Evolutionary conservation across 2,113 vertebrate species (phyloP), one percentile per base, ranked within the genome.

Genomic region (Psilopsiagon aurifrons): DNA sequence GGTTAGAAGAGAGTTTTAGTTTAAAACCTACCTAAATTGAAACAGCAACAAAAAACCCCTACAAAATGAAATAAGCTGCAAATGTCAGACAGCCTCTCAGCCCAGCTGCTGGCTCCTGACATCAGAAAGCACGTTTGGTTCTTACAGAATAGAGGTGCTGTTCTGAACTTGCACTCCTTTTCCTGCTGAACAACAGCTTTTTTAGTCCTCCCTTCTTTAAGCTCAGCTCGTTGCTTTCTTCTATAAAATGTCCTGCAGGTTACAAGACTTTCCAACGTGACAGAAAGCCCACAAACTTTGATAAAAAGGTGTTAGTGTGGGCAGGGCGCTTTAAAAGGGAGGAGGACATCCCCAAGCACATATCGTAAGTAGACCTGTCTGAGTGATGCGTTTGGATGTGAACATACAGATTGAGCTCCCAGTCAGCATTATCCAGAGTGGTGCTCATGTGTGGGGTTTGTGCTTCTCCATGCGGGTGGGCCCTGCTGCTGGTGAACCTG

Each of bases 221-320:
- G 23, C 20, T 59, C 37, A 43, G 15, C 33, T 68, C 35, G 13
- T 39, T 39, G 17, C 41, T 88, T 80, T 44, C 33, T 49, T 69
- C 60, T 51, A 7, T 54, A 81, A 82, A 83, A 39, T 69, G 15
- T 91, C 80, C 88, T 67, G 28, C 62, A 97, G 93, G 57, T 69
- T 82, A 76, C 37, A 37, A 70, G 73, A 10, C 25, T 8, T 92
- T 91, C 66, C 94, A 54, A 84, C 85, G 81, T 41, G 69, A 94
- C 15, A 94, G 63, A 79, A 96, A 25, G 46, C 96, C 95, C 55
- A 95, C 95, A 17, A 39, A 77, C 44, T 95, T 97, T 82, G 95
- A 97, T 49, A 89, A 95, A 76, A 97, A 95, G 64, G 69, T 97
- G 22, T 47, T 97, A 28, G 5, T 97, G 22, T 97, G 96, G 97